Percentiles rank a stretch among this genome's conserved stretches.
These are phyloP conservation scores for Pollimyrus isidori DNA, from an alignment of 2,113 vertebrate genomes.

Conservation along the genomic window DNA sequence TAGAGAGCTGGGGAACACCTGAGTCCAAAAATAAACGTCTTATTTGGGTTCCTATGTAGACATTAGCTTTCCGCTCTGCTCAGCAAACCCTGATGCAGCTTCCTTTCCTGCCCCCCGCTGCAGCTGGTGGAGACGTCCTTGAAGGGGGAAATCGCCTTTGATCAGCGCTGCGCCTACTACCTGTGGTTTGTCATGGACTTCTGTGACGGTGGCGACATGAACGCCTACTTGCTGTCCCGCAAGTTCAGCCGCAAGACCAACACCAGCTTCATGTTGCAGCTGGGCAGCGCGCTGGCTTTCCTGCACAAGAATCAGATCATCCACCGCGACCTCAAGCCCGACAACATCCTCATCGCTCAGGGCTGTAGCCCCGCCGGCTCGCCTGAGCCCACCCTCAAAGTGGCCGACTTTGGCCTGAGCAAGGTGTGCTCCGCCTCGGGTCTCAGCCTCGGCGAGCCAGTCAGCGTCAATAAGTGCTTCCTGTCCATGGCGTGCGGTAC, in stretches of 20 bases:
- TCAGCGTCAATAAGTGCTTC: conserved; percentile 88
- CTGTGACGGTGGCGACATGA: conserved; percentile 96
- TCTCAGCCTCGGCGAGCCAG: conserved; percentile 82
- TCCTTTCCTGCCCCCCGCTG: conserved; percentile 35
- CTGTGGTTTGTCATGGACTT: conserved; percentile 99
- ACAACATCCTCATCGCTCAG: conserved; percentile 91
- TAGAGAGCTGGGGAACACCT: background rate
- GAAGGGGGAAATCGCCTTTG: conserved; percentile 92
- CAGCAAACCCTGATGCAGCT: background rate
- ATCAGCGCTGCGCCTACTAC: conserved; percentile 87
- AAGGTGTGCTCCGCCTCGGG: conserved; percentile 88
- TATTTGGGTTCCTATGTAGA: background rate
- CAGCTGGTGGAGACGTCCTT: conserved; percentile 94
- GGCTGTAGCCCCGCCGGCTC: conserved; percentile 58
- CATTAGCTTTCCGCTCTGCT: background rate
- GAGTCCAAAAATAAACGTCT: background rate
- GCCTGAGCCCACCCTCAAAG: conserved; percentile 83
- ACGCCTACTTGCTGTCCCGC: conserved; percentile 85
- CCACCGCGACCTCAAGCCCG: conserved; percentile 91
- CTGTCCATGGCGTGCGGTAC: conserved; percentile 91
- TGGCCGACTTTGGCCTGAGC: conserved; percentile 91
- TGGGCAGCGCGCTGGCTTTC: conserved; percentile 92
- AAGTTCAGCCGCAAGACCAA: conserved; percentile 91
- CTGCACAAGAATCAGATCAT: conserved; percentile 96
- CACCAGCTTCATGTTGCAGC: conserved; percentile 96